phyloP scores from a whole-genome alignment of 1,140 invertebrate genomes.

The Andrena cerasifolii region DNA sequence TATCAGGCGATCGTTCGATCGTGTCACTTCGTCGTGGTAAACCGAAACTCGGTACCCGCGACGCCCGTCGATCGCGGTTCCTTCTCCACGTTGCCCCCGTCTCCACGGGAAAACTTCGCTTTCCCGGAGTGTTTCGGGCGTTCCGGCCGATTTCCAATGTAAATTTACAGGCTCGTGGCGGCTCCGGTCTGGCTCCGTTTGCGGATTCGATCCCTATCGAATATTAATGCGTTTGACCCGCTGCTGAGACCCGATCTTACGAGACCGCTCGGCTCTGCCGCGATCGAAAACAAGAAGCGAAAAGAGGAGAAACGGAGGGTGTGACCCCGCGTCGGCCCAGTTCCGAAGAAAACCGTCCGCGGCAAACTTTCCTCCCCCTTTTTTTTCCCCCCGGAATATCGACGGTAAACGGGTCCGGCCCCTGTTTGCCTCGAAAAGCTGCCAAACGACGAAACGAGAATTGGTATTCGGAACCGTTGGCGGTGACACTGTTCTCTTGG shows the following conservation, averaged over 20 bases:
- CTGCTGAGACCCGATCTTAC: slow-evolving; percentile 15
- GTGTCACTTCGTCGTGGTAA: background rate
- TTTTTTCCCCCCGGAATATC: background rate
- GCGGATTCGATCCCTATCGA: slow-evolving; percentile 43
- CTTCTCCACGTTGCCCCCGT: background rate
- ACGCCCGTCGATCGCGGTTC: background rate
- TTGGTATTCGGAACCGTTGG: slow-evolving; percentile 22
- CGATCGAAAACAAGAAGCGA: background rate
- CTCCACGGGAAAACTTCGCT: background rate
- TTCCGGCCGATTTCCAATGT: slow-evolving; percentile 44
- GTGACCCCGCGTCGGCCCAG: slow-evolving; percentile 1
- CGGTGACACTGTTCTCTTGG: background rate
- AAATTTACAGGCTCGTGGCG: slow-evolving; percentile 55
- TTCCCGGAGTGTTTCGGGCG: slow-evolving; percentile 25
- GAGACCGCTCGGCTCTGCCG: background rate
- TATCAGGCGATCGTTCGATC: background rate
- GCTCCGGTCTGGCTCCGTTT: slow-evolving; percentile 32
- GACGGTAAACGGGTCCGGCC: background rate
- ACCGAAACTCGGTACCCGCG: background rate
- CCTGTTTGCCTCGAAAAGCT: background rate
- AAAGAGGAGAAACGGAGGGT: background rate
- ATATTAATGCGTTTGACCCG: slow-evolving; percentile 61
- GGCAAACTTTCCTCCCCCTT: background rate
- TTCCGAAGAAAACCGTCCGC: background rate
- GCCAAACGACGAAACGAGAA: background rate